A percentile compares a stretch with the other conserved stretches of the same genome.
phyloP scores from a whole-genome alignment of 2,113 vertebrate genomes.

The Mixornis gularis region DNA sequence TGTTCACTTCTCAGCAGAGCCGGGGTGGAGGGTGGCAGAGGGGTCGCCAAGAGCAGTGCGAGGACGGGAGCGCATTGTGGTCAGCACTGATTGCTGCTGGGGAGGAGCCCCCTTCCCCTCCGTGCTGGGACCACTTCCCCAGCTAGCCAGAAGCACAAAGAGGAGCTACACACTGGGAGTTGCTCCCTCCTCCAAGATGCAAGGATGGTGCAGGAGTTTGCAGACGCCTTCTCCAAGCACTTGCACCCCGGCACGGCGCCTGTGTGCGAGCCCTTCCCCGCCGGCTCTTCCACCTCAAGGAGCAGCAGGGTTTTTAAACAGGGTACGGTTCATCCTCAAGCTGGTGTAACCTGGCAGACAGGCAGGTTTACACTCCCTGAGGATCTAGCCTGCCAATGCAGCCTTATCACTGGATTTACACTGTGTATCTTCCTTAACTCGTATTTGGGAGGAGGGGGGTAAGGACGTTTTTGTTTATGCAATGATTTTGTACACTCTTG shows the following conservation, averaged over 20 bases:
- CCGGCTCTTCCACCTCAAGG: background rate
- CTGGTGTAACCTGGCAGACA: background rate
- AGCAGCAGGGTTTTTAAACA: background rate
- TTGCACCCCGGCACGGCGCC: background rate
- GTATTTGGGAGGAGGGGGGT: background rate
- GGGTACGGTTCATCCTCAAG: background rate
- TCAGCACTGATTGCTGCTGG: background rate
- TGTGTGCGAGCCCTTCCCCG: rapidly evolving
- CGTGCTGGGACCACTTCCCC: background rate
- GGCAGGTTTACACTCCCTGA: background rate
- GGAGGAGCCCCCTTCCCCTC: background rate
- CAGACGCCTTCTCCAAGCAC: background rate
- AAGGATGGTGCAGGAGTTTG: background rate
- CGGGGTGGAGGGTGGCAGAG: background rate
- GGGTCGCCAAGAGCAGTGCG: background rate
- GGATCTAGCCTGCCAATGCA: background rate
- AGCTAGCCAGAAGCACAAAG: background rate
- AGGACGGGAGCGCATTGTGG: rapidly evolving
- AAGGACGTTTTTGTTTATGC: slow-evolving; percentile 23
- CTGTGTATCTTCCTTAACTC: slow-evolving; percentile 41
- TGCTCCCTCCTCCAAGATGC: background rate
- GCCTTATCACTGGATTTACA: slow-evolving; percentile 50
- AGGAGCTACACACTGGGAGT: background rate
- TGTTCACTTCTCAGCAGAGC: background rate
- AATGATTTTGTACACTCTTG: slow-evolving; percentile 34